These are phyloP conservation scores for Neoarius graeffei DNA, from an alignment of 2,113 vertebrate species.

Conservation along the genomic window DNA sequence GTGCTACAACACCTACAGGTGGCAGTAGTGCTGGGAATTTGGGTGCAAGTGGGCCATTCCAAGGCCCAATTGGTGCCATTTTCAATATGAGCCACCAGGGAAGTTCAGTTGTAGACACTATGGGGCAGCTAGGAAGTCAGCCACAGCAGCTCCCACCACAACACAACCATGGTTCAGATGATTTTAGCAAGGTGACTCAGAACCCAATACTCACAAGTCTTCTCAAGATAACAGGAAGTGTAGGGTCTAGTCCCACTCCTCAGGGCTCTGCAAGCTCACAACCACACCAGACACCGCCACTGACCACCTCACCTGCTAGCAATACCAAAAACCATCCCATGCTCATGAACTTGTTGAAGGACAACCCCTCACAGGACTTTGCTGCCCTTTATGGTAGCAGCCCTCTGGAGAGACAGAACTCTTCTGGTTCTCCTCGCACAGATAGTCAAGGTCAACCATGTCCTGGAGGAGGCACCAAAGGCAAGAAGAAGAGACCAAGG, in stretches of 20 bases:
- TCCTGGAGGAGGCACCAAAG: constrained; percentile 71
- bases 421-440: constrained; percentile 87
- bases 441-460: constrained; percentile 73
- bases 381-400: constrained; percentile 88
- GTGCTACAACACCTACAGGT: constrained; percentile 86
- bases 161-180: constrained; percentile 83
- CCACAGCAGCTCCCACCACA: constrained; percentile 76
- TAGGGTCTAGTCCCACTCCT: constrained; percentile 92
- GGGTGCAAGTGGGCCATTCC: constrained; percentile 57
- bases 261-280: constrained; percentile 70
- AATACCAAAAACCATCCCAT: constrained; percentile 99
- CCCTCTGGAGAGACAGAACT: constrained; percentile 94
- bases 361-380: constrained; percentile 96
- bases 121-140: constrained; percentile 64
- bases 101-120: constrained; percentile 64
- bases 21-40: constrained; percentile 59
- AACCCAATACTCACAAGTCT: constrained; percentile 98
- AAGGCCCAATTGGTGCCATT: constrained; percentile 84
- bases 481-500: constrained; percentile 92
- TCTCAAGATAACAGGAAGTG: constrained; percentile 93
- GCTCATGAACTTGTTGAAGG: constrained; percentile 98
- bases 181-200: constrained; percentile 97
- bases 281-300: constrained; percentile 90
- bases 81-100: constrained; percentile 81
- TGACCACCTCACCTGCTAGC: constrained; percentile 94